Conservation (phyloP, 1,140 invertebrate genomes). For the Bombyx mandarina region DNA sequence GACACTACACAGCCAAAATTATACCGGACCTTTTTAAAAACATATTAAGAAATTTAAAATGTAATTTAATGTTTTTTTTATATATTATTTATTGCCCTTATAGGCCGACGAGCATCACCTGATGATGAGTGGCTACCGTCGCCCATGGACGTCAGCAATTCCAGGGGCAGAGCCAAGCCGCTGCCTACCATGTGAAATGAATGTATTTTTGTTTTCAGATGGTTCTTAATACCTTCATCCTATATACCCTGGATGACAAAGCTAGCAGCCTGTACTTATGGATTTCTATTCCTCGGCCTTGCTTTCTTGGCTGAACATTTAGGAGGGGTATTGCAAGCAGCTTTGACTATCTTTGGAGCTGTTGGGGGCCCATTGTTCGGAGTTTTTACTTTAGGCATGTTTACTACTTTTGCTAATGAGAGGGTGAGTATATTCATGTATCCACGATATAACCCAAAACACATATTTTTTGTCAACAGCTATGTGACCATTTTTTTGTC, state of each 20-base stretch:
- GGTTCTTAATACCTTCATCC: slow-evolving; percentile 33
- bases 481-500: too few relatives aligned
- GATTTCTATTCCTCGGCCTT: slow-evolving; percentile 69
- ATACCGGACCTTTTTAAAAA: too few relatives aligned
- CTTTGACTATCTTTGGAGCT: slow-evolving; percentile 89
- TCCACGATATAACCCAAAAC: neutral
- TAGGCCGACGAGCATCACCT: too few relatives aligned
- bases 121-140: too few relatives aligned
- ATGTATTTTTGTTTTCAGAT: slow-evolving; percentile 25
- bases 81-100: neutral
- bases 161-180: too few relatives aligned
- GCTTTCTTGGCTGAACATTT: slow-evolving; percentile 86
- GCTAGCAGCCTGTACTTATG: slow-evolving; percentile 57
- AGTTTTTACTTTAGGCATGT: slow-evolving; percentile 90
- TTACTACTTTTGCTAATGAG: slow-evolving; percentile 87
- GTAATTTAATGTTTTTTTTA: neutral
- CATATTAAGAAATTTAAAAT: too few relatives aligned
- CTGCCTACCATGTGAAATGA: neutral
- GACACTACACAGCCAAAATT: too few relatives aligned
- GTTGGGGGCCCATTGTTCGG: slow-evolving; percentile 89
- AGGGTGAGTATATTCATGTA: slow-evolving; percentile 67
- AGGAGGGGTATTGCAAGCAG: slow-evolving; percentile 86
- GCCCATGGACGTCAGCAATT: too few relatives aligned
- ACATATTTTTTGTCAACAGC: neutral
- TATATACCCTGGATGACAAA: slow-evolving; percentile 55